Percentiles rank a stretch among this genome's conserved stretches.
Conservation (phyloP, 2,797 vertebrate species). For the Rousettus madagascariensis region DNA sequence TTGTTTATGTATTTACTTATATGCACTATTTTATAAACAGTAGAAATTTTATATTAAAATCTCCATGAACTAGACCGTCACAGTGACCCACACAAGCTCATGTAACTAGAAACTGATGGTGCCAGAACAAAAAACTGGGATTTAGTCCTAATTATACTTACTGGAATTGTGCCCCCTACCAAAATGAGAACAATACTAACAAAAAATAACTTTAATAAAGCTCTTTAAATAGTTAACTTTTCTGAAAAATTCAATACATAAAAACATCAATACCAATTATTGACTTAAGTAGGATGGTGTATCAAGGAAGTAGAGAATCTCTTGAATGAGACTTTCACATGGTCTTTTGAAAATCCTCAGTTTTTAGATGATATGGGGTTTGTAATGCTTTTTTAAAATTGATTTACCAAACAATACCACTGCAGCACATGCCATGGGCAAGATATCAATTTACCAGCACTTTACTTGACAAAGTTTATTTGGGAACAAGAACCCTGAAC, state of each 20-base stretch:
- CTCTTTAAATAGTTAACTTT: neutral
- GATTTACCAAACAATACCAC: neutral
- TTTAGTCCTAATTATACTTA: neutral
- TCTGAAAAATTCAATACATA: neutral
- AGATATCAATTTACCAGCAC: neutral
- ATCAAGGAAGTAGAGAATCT: neutral
- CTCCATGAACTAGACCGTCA: neutral
- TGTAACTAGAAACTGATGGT: neutral
- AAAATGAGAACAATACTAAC: neutral
- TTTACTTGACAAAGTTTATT: slow-evolving; percentile 57
- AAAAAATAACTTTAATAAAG: neutral
- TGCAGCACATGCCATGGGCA: neutral
- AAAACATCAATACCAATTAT: neutral
- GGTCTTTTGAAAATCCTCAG: neutral
- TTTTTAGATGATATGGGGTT: neutral
- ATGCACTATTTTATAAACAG: neutral
- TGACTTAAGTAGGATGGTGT: neutral
- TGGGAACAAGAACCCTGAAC: slow-evolving; percentile 29
- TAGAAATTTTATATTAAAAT: neutral
- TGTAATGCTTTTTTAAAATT: neutral
- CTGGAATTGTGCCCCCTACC: neutral
- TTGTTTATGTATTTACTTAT: neutral
- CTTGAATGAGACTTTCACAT: neutral
- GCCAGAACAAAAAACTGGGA: neutral
- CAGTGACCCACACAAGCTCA: neutral